Evolutionary conservation across 1,140 invertebrate species (phyloP), one percentile per base, ranked within the genome.

Genomic region (Pseudomyrmex flavicornis): DNA sequence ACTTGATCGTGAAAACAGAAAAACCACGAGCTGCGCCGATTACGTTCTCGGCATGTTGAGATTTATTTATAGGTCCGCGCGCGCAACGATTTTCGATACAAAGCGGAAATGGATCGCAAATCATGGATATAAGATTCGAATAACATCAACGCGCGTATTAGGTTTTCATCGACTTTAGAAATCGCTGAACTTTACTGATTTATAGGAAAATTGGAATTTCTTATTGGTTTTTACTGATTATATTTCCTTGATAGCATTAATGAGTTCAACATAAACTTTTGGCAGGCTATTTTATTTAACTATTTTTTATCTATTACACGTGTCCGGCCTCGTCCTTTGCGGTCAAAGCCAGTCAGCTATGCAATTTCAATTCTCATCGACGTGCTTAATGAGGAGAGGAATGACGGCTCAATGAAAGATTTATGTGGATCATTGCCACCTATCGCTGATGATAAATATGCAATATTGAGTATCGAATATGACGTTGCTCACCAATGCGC

Each of bases 1-100:
- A 93, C 92, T 93, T 93, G 92, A 93, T 93, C 91, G 88, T 93
- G 91, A 93, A 94, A 93, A 93, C 89, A 92, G 91, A 93, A 93
- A 91, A 93, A 89, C 83, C 56, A 72, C 88, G 59, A 82, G 87
- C 84, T 73, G 79, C 85, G 77, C 86, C 86, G 85, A 92, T 91
- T 92, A 92, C 89, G 83, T 90, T 91, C 82, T 59, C 84, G 83
- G 65, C 62, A 85, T 56, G 63, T 84, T 70, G 59, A 26, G 63
- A 86, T 84, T 88, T 85, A 87, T 89, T 90, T 88, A 74, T 54
- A 82, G 69, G 26, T 12, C n/a, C 20, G 62, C 56, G 48, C 48
- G 54, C 35, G 5, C 35, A 35, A 35, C 7, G 48, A 73, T 62
- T 52, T 61, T 82, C 22, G 22, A 82, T 17, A 13, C 52, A 12